phyloP scores from a whole-genome alignment of 2,113 vertebrate species.

The Carlito syrichta region DNA sequence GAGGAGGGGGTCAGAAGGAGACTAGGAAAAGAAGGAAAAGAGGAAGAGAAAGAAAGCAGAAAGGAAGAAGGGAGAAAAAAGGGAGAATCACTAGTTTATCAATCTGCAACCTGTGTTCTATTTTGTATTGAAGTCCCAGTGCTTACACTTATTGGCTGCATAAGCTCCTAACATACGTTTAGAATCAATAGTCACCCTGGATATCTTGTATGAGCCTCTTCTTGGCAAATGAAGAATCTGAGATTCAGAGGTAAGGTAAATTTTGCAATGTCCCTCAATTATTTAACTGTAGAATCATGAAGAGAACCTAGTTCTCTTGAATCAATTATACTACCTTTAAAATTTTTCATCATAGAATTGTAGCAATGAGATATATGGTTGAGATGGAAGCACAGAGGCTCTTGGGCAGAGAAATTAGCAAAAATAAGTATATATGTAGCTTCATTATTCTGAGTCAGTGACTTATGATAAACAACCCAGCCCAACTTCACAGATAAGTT shows the following conservation, averaged over 20 bases:
- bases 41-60: background rate
- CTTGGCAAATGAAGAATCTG: background rate
- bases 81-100: background rate
- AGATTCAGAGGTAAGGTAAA: background rate
- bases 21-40: background rate
- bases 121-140: background rate
- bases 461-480: slow-evolving; percentile 37
- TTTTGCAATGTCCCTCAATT: background rate
- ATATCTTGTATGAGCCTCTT: background rate
- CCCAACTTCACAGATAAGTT: slow-evolving; percentile 31
- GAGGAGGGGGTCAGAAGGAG: background rate
- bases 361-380: background rate
- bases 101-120: background rate
- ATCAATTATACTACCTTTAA: background rate
- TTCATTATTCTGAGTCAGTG: slow-evolving; percentile 21
- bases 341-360: background rate
- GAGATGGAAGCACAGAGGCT: background rate
- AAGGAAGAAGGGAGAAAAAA: too few species aligned
- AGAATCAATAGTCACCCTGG: background rate
- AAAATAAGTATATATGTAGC: background rate
- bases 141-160: background rate
- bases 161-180: background rate
- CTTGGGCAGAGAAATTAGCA: background rate
- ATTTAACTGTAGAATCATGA: background rate
- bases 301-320: background rate